These are phyloP conservation scores for Nephrotoma flavescens DNA, from an alignment of 2,888 invertebrate species.

Conservation along the genomic window DNA sequence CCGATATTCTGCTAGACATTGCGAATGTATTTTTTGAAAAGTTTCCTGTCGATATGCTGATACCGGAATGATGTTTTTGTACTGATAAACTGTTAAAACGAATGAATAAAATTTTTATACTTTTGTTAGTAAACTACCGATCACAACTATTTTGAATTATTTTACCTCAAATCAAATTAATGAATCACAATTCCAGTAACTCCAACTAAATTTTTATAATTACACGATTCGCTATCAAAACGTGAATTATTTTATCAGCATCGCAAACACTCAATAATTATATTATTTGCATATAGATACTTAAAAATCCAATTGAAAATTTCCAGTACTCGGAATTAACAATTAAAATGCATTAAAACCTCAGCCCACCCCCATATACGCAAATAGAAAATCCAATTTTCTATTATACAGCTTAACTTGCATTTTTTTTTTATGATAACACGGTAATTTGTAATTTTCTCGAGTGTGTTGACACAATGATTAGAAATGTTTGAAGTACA, in stretches of 20 bases:
- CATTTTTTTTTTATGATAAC: neutral
- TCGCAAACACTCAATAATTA: neutral
- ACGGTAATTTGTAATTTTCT: neutral
- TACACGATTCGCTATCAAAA: neutral
- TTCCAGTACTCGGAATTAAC: neutral
- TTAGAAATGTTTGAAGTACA: neutral
- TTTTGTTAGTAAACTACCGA: neutral
- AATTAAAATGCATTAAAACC: neutral
- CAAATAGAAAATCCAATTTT: neutral
- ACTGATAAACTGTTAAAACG: neutral
- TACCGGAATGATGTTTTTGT: constrained; percentile 28
- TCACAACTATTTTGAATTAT: too few species aligned
- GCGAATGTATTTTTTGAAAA: constrained; percentile 43
- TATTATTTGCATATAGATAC: neutral
- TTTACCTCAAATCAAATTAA: too few species aligned
- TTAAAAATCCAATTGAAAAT: neutral
- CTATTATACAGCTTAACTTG: neutral
- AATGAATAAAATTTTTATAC: neutral
- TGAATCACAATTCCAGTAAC: neutral
- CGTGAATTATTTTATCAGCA: neutral
- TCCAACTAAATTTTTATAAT: neutral
- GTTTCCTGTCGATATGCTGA: constrained; percentile 39
- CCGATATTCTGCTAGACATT: constrained; percentile 39
- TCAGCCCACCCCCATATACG: neutral
- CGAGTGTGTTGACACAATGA: neutral